phyloP scores from a whole-genome alignment of 2,888 invertebrate species.

The Bedellia somnulentella region DNA sequence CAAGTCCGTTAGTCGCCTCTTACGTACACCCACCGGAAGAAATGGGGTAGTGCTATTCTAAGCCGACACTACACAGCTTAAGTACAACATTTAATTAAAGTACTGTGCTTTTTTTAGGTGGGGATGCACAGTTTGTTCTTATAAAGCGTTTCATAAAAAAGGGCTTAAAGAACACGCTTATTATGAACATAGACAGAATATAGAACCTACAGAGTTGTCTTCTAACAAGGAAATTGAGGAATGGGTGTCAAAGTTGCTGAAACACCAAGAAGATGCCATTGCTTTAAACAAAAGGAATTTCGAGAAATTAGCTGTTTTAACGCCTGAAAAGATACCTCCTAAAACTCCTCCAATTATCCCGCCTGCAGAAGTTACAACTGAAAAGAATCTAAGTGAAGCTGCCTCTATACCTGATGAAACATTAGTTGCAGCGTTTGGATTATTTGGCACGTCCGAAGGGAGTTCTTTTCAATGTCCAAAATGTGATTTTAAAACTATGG shows the following conservation, averaged over 20 bases:
- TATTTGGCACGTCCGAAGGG: constrained; percentile 21
- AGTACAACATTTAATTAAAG: no score
- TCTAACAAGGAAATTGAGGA: constrained; percentile 44
- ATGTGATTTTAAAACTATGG: constrained; percentile 20
- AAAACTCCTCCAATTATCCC: no score
- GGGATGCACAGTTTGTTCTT: constrained; percentile 61
- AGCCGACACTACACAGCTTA: no score
- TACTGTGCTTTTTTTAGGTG: no score
- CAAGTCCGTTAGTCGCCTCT: no score
- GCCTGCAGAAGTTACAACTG: no score
- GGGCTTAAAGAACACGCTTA: constrained; percentile 56
- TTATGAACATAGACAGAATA: constrained; percentile 37
- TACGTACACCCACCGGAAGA: no score
- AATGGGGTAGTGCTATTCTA: no score
- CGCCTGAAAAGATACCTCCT: constrained; percentile 10
- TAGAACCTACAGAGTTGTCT: constrained; percentile 34
- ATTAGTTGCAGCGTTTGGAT: constrained; percentile 35
- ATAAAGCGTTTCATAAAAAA: constrained; percentile 56
- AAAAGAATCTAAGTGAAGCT: no score
- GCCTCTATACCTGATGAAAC: no score
- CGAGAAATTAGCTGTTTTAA: constrained; percentile 18
- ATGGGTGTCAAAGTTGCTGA: constrained; percentile 45
- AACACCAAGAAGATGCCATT: constrained; percentile 28
- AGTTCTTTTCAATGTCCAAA: constrained; percentile 32
- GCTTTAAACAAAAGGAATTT: constrained; percentile 12